Conservation (phyloP, 2,888 invertebrate genomes). For the Malacosoma neustria region DNA sequence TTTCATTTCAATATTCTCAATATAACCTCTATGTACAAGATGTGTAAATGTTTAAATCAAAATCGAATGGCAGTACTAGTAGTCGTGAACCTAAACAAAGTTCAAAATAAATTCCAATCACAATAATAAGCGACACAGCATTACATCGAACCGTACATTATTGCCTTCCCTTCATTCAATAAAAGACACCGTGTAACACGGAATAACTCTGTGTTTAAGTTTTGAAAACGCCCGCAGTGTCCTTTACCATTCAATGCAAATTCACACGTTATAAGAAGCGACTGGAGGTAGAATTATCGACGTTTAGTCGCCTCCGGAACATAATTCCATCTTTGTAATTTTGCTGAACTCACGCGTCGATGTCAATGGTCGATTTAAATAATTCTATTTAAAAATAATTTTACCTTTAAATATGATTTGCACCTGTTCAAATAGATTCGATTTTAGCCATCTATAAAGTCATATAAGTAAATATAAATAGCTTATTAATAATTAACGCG, state of each 20-base stretch:
- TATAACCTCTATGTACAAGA: constrained; percentile 5
- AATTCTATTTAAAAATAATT: constrained; percentile 8
- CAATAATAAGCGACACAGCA: constrained; percentile 17
- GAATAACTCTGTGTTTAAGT: constrained; percentile 28
- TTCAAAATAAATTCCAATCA: constrained; percentile 16
- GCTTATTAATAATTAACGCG: too few relatives aligned
- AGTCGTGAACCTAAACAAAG: constrained; percentile 19
- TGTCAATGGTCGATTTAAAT: constrained; percentile 15
- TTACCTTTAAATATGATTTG: constrained; percentile 9
- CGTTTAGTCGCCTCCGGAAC: constrained; percentile 71
- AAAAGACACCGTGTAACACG: constrained; percentile 20
- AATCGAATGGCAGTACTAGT: constrained; percentile 13
- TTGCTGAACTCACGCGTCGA: constrained; percentile 34
- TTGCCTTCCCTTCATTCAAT: constrained; percentile 6
- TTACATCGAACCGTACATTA: constrained; percentile 12
- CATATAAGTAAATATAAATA: too few relatives aligned
- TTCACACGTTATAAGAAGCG: constrained; percentile 65
- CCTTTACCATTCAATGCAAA: constrained; percentile 72
- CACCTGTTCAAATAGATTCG: constrained; percentile 16
- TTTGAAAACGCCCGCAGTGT: constrained; percentile 49
- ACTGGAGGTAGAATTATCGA: constrained; percentile 63
- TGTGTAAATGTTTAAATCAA: constrained; percentile 20
- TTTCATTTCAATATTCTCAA: too few relatives aligned
- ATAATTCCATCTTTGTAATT: constrained; percentile 61
- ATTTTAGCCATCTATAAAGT: too few relatives aligned